Base-by-base conservation (phyloP, 2,888 invertebrate genomes). In the Drosophila monieri region DNA sequence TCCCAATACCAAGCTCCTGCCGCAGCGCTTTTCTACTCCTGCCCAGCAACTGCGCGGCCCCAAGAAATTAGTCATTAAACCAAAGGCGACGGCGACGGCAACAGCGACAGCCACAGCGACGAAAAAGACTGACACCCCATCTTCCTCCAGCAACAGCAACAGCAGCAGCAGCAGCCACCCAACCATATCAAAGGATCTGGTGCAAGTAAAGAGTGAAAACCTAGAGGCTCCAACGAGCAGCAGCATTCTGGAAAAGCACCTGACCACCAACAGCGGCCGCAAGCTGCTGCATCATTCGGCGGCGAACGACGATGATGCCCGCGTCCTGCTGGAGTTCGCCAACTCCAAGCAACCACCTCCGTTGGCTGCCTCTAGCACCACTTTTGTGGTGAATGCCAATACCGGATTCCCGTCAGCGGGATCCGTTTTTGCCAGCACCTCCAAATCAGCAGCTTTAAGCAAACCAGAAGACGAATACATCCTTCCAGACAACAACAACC, bases 1-100 rank as follows among this genome's bases (percentile, higher is more conserved):
- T 58, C 54, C 76, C 49, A 73, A 72, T 54, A 73, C 77, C 8
- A 59, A 65, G 32, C 47, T 86, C 56, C 21, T 78, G 14, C 77
- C 81, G 27, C 85, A 86, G 56, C 80, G 81, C n/a, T 85, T 81
- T 37, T 68, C 81, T 27, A 73, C 80, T 4, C 81, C 85, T 10
- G 80, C 77, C 8, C 88, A 85, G 61, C 85, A 80, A 41, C 10
- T 43, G 21, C 84, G 84, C 39, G 80, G 81, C 37, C 86, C 90
- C 9, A 90, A 91, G 78, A 89, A 89, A 77, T 83, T 92, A 58
- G 85, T 91, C 68, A 91, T 92, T 54, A 92, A 92, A 78, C 90
- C 91, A 76, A 92, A 90, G 88, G 80, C 77, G 52, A 67, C 77
- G 12, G 8, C 25, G 25, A 27, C 27, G 35, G 58, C 84, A 18